Base-by-base conservation (phyloP, 1,140 invertebrate genomes). In the Drosophila bocki region DNA sequence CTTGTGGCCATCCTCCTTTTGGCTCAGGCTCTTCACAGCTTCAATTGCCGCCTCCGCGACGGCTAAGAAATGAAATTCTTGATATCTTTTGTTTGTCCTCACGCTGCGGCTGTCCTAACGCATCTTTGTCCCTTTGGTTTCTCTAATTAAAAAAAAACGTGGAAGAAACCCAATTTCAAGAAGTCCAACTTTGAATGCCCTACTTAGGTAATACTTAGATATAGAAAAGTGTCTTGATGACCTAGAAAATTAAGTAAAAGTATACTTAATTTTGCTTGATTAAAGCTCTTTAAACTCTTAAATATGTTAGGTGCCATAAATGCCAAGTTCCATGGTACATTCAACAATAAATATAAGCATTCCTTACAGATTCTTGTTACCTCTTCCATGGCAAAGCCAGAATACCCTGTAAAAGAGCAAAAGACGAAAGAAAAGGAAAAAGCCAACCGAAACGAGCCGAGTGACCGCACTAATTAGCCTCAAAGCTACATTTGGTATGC, bases 51-150 rank as follows among this genome's bases (percentile, higher is more conserved):
- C 67, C 63, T 79, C 57, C 71, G 68, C 65, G 50, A 48, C 56
- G 58, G 82, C 82, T 60, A 87, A 87, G 83, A 87, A 87, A 90
- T 85, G 85, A 90, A 88, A 91, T 88, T 88, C 85, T 90, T 88
- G 85, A 88, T 88, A 90, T 88, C 85, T 88, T 88, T 88, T 88
- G 85, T 90, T 90, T 88, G 85, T 84, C 82, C 85, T 79, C 75
- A 74, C 82, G 77, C 53, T 78, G 77, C 61, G 59, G 59, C 82
- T 82, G 85, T 85, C 85, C 78, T 69, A 58, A 90, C 85, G 85
- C 85, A 90, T 88, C 85, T 85, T 90, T 75, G 85, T 88, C 85
- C 85, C 81, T 85, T 90, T 81, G 70, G 78, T 71, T 75, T 90
- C 85, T 84, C 85, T 88, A 90, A 88, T 88, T 90, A 88, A 87